Base-by-base conservation (phyloP, 2,888 invertebrate genomes). In the Heliothis peltigera region DNA sequence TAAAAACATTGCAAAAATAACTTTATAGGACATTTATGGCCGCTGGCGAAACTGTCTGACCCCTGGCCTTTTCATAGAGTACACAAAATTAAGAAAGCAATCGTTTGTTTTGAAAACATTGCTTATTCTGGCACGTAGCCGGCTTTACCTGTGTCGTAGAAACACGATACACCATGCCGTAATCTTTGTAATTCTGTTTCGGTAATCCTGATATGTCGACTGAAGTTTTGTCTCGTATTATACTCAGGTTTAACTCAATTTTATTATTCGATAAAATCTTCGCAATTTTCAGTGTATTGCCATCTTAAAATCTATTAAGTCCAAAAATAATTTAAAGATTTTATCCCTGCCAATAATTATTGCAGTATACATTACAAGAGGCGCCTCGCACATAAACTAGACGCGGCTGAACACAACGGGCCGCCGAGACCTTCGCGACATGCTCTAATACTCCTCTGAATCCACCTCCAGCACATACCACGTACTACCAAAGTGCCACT, bases 131-230 rank as follows among this genome's bases (percentile, higher is more conserved):
- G 53, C 35, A 57, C 46, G 32, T 12, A 15, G 39, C 39, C n/a
- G 66, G 53, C 49, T 70, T 73, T 64, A 51, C 61, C 12, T 21
- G 48, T 58, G 42, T 47, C 25, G 59, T 28, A 51, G 62, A 60
- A 75, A 66, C 17, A 42, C 18, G 43, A 71, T 54, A 74, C 43
- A 35, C 19, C 19, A 19, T 55, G 47, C 47, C 53, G 49, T 54
- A 75, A 75, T 70, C 66, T 61, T 60, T 59, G 66, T 52, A 47
- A n/a, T n/a, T n/a, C n/a, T n/a, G n/a, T n/a, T n/a, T n/a, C n/a
- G n/a, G n/a, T n/a, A n/a, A 32, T 32, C 32, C 32, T 32, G 32
- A 32, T 32, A 12, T 25, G 25, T 8, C 32, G 32, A 32, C 32
- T 32, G 32, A 32, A 25, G 8, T 25, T 25, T 25, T 8, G 32